Evolutionary conservation across 2,113 vertebrate genomes (phyloP).

Genomic region (Cariama cristata): DNA sequence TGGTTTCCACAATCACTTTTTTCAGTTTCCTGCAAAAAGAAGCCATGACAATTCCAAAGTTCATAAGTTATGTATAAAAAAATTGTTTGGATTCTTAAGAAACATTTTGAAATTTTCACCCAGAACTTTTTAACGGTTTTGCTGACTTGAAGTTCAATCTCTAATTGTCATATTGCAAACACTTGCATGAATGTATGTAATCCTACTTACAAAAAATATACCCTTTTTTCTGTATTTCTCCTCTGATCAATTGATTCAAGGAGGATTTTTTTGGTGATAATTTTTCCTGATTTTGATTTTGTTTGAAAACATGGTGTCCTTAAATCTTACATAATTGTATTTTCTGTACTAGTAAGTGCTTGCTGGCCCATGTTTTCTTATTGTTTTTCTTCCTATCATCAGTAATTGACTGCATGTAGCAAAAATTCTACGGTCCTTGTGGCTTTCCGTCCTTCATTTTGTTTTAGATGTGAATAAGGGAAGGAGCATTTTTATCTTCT

Average conservation of each 20-base stretch:
- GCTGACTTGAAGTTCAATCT: not conserved
- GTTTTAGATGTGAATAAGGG: not conserved
- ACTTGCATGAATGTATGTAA: not conserved
- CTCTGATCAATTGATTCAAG: not conserved
- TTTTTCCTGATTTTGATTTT: not conserved
- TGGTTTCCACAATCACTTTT: not conserved
- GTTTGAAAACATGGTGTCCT: not conserved
- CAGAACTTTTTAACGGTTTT: not conserved
- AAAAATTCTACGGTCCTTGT: not conserved
- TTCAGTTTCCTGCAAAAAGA: not conserved
- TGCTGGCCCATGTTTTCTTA: not conserved
- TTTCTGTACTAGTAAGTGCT: not conserved
- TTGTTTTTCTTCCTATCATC: not conserved
- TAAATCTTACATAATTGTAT: not conserved
- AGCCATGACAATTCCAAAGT: not conserved
- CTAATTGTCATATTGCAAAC: not conserved
- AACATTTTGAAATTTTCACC: not conserved
- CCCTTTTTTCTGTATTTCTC: not conserved
- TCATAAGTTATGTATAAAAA: not conserved
- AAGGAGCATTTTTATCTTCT: not conserved
- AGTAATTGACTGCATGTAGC: not conserved
- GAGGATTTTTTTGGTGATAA: accelerated
- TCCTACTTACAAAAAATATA: not conserved
- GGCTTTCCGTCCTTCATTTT: not conserved
- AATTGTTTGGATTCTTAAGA: not conserved